A percentile compares a stretch with the other conserved stretches of the same genome.
These are phyloP conservation scores for Sepioteuthis lessoniana DNA, from an alignment of 2,888 invertebrate species.

Conservation along the genomic window DNA sequence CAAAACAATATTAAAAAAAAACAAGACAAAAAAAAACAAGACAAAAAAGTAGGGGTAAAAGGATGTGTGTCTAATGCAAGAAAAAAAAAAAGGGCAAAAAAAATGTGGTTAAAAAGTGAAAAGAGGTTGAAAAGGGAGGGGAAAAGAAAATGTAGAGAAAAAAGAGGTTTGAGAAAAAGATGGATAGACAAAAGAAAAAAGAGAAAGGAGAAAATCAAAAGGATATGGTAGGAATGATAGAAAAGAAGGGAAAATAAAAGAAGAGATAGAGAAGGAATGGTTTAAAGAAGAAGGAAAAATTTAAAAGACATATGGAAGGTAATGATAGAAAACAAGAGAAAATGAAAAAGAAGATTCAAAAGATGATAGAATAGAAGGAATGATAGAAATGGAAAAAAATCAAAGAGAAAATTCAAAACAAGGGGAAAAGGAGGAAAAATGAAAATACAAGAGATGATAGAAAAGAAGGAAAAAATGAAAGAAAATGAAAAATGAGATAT, in stretches of 20 bases:
- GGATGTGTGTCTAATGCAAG: background rate
- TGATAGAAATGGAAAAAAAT: background rate
- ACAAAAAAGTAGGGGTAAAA: background rate
- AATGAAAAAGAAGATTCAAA: background rate
- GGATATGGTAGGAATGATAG: background rate
- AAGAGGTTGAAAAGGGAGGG: background rate
- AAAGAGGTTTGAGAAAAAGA: background rate
- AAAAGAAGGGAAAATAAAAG: background rate
- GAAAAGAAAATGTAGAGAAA: background rate
- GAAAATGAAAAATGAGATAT: background rate
- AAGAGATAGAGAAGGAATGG: background rate
- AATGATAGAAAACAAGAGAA: background rate
- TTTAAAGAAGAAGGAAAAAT: background rate
- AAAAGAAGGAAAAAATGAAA: conserved; percentile 6
- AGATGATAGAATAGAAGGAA: background rate
- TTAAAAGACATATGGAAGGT: background rate
- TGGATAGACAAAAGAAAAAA: background rate
- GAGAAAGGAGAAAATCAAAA: background rate
- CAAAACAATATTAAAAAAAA: background rate
- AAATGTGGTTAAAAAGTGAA: background rate
- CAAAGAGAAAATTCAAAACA: background rate
- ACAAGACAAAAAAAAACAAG: background rate
- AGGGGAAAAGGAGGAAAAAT: background rate
- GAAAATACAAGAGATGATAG: background rate
- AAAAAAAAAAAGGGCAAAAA: background rate